These are phyloP conservation scores for Papilio demoleus DNA, from an alignment of 2,888 invertebrate species.

Conservation along the genomic window DNA sequence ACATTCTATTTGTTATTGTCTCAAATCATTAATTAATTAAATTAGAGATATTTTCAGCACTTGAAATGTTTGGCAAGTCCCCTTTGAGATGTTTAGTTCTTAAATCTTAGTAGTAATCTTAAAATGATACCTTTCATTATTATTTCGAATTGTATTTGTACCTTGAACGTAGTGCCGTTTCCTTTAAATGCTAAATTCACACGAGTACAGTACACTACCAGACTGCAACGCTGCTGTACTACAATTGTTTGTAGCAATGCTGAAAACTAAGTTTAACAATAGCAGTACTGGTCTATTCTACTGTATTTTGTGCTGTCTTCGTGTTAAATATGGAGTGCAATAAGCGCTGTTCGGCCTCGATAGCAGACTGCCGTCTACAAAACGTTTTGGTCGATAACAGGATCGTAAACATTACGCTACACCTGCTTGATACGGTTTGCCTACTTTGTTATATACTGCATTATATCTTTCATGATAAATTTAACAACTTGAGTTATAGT, in stretches of 20 bases:
- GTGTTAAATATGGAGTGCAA: constrained; percentile 6
- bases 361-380: constrained; percentile 34
- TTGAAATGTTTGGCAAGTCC: neutral
- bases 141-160: constrained; percentile 24
- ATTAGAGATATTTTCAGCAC: neutral
- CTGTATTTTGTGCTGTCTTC: neutral
- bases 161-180: constrained; percentile 32
- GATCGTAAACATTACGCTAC: constrained; percentile 32
- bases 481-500: neutral
- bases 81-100: neutral
- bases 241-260: too few species aligned
- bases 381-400: constrained; percentile 40
- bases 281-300: neutral
- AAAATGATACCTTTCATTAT: constrained; percentile 16
- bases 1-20: too few species aligned
- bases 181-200: constrained; percentile 26
- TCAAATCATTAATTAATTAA: neutral
- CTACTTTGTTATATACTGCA: constrained; percentile 24
- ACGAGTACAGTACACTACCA: too few species aligned
- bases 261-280: too few species aligned
- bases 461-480: constrained; percentile 13
- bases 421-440: constrained; percentile 36
- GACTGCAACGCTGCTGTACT: too few species aligned
- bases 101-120: neutral
- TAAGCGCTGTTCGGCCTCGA: constrained; percentile 30